These are phyloP conservation scores for Heliconius himera DNA, from an alignment of 1,140 invertebrate species.

Conservation along the genomic window DNA sequence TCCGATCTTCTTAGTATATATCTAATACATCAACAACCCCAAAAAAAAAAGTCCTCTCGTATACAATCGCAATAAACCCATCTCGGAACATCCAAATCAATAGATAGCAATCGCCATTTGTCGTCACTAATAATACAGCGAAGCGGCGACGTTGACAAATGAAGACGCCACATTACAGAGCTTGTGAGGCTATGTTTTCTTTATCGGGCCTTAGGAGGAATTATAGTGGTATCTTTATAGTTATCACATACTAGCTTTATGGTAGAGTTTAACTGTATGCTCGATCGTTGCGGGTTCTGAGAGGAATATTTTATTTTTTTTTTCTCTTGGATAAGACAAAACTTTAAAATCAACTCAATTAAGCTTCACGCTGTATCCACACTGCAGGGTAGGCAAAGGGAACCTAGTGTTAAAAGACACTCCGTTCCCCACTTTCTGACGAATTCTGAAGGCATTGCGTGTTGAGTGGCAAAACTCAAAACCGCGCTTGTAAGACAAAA, in stretches of 20 bases:
- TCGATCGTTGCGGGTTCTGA: too few species aligned
- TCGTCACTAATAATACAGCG: conserved; percentile 50
- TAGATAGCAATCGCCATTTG: conserved; percentile 45
- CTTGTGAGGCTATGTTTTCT: conserved; percentile 27
- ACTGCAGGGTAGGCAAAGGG: too few species aligned
- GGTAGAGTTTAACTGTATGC: too few species aligned
- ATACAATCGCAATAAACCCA: conserved; percentile 20
- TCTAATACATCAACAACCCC: neutral
- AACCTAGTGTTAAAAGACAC: too few species aligned
- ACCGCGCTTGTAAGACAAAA: too few species aligned
- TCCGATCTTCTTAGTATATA: neutral
- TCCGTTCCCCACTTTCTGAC: too few species aligned
- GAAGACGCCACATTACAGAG: conserved; percentile 28
- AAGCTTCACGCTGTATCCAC: too few species aligned
- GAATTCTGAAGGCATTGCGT: too few species aligned
- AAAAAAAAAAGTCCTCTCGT: neutral
- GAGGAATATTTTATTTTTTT: too few species aligned
- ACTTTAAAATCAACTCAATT: too few species aligned
- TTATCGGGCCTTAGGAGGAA: conserved; percentile 5
- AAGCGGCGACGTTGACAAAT: conserved; percentile 50
- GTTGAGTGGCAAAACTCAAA: too few species aligned
- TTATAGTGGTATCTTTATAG: neutral
- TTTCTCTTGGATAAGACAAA: too few species aligned
- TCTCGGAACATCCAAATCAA: conserved; percentile 25
- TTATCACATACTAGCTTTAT: neutral